Percentiles rank a stretch among this genome's conserved stretches.
These are phyloP conservation scores for Euborellia annulipes DNA, from an alignment of 1,140 invertebrate species.

Conservation along the genomic window DNA sequence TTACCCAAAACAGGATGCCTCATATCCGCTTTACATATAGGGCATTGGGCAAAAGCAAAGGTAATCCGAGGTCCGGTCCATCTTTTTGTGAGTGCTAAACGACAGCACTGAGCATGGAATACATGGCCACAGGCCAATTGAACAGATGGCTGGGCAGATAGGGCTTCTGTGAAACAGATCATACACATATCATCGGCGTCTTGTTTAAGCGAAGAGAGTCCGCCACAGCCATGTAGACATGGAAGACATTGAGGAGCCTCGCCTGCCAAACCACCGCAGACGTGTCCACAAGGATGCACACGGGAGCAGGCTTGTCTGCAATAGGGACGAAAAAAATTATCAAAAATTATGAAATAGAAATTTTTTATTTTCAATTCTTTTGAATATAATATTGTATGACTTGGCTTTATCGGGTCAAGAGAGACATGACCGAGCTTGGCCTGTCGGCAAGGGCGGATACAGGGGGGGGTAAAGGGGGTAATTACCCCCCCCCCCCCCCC, in stretches of 20 bases:
- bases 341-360: too few species aligned
- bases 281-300: constrained; percentile 72
- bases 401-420: too few species aligned
- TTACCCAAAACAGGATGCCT: neutral
- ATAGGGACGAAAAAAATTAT: too few species aligned
- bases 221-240: constrained; percentile 51
- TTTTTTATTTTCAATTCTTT: too few species aligned
- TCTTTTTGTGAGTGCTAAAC: constrained; percentile 64
- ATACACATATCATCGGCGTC: constrained; percentile 99
- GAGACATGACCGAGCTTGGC: too few species aligned
- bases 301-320: constrained; percentile 42
- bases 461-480: too few species aligned
- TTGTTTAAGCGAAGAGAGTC: constrained; percentile 47
- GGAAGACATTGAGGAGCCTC: constrained; percentile 69
- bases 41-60: constrained; percentile 89
- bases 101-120: constrained; percentile 87
- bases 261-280: constrained; percentile 76
- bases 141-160: constrained; percentile 88
- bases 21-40: constrained; percentile 70
- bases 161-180: constrained; percentile 95
- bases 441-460: too few species aligned
- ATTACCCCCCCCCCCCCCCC: too few species aligned
- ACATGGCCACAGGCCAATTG: constrained; percentile 88
- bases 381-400: too few species aligned
- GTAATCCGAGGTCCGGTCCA: constrained; percentile 94